Percentiles rank a stretch among this genome's conserved stretches.
phyloP scores from a whole-genome alignment of 2,888 invertebrate species.

The Hydrotaea cyrtoneurina region DNA sequence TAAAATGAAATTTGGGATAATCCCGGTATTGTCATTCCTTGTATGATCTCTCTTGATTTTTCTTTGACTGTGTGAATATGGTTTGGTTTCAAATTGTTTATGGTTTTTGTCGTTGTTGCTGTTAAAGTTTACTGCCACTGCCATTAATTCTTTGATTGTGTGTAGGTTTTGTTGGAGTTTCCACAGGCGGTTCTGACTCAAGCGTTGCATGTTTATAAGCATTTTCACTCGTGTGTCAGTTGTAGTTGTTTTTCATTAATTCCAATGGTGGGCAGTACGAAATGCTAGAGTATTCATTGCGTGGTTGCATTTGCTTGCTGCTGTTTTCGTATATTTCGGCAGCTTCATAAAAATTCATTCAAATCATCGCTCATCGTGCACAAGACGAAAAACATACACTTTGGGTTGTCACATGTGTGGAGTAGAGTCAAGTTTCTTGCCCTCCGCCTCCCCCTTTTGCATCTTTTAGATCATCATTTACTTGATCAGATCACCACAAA shows the following conservation, averaged over 20 bases:
- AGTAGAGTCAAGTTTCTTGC: neutral
- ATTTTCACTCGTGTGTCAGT: slow-evolving; percentile 21
- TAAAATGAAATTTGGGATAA: no score
- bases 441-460: neutral
- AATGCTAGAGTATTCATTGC: slow-evolving; percentile 54
- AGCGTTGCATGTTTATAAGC: slow-evolving; percentile 50
- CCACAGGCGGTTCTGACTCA: neutral
- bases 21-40: neutral
- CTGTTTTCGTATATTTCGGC: neutral
- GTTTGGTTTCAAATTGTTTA: neutral
- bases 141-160: slow-evolving; percentile 51
- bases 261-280: slow-evolving; percentile 54
- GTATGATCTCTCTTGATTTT: no score
- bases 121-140: slow-evolving; percentile 42
- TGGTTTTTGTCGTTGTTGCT: neutral
- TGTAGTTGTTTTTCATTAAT: slow-evolving; percentile 39
- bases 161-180: slow-evolving; percentile 51
- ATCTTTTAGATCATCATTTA: neutral
- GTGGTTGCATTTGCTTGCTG: slow-evolving; percentile 53
- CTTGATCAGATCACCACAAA: neutral
- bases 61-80: neutral
- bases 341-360: slow-evolving; percentile 39
- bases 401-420: neutral
- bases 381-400: slow-evolving; percentile 22
- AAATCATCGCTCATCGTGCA: slow-evolving; percentile 46